Evolutionary conservation across 2,113 vertebrate genomes (phyloP), one percentile per base, ranked within the genome.

Genomic region (Hipposideros armiger): DNA sequence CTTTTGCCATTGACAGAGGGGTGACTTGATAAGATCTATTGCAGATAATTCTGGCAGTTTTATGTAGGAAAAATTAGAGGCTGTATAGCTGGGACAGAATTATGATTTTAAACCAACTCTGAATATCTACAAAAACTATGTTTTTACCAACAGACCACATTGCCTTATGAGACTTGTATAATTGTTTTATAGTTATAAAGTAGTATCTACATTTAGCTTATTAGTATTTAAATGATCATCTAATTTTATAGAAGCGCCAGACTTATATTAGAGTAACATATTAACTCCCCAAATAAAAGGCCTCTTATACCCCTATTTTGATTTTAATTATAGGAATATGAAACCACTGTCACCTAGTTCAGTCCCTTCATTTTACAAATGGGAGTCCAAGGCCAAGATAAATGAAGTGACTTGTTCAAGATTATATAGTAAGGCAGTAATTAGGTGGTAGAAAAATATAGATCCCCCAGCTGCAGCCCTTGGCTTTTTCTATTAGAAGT

Each of bases 151-250:
- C 52, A 77, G 60, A 32, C 26, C 60, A n/a, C 70, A 85, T 85
- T 85, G 78, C 42, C 42, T 83, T 77, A 47, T n/a, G 42, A 86
- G 15, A 77, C 62, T 92, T 77, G 42, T 36, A 14, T 67, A 45
- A n/a, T 67, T 85, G 58, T 42, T n/a, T 69, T 78, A 77, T 67
- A 86, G 36, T 78, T 93, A 70, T 47, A 81, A 69, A 86, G 28
- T 93, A 77, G 26, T 47, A 30, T 24, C 72, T 87, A 45, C 40
- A 78, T 78, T 87, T 78, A 87, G 52, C 42, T 78, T 77, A 45
- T 26, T 78, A 69, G 22, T 36, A 70, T 77, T 93, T 87, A 78
- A 91, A 36, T 16, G 70, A 69, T 58, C 40, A 58, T 69, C 22
- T 77, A 77, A 60, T 60, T 87, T 50, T 78, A 7, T 69, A 69